These are phyloP conservation scores for Germaria angustata DNA, from an alignment of 2,888 invertebrate species.

Conservation along the genomic window DNA sequence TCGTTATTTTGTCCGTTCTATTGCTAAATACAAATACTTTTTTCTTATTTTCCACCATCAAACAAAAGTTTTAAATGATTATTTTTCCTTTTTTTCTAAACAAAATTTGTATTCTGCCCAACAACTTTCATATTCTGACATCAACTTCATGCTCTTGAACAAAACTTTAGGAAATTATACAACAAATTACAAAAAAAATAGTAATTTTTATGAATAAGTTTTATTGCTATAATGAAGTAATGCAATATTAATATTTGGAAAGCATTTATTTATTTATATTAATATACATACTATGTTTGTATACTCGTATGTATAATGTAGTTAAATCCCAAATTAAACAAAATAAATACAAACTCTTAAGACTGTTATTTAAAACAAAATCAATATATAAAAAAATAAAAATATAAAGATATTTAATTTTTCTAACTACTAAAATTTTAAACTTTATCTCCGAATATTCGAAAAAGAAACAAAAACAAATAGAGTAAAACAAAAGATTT, in stretches of 20 bases:
- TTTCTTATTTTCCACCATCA: too few relatives aligned
- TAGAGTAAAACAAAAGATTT: not conserved
- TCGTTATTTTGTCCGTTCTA: not conserved
- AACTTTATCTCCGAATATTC: not conserved
- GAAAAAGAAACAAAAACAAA: not conserved
- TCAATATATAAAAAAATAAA: slow-evolving; percentile 1
- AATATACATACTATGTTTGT: not conserved
- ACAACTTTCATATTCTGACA: not conserved
- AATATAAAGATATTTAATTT: not conserved
- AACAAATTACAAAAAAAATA: slow-evolving; percentile 7
- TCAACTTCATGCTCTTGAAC: not conserved
- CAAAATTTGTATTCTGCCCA: too few relatives aligned
- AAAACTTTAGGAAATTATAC: slow-evolving; percentile 24
- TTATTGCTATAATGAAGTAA: slow-evolving; percentile 21
- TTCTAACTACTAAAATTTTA: slow-evolving; percentile 1
- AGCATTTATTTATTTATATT: slow-evolving; percentile 57
- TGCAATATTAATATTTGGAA: slow-evolving; percentile 40
- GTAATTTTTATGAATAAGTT: slow-evolving; percentile 11
- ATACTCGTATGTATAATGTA: not conserved
- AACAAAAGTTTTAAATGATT: too few relatives aligned
- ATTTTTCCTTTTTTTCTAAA: too few relatives aligned
- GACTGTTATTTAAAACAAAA: slow-evolving; percentile 58
- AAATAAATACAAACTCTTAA: slow-evolving; percentile 49
- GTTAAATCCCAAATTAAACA: slow-evolving; percentile 48
- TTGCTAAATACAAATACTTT: too few relatives aligned